phyloP scores from a whole-genome alignment of 2,113 vertebrate species.

The Prunella himalayana region DNA sequence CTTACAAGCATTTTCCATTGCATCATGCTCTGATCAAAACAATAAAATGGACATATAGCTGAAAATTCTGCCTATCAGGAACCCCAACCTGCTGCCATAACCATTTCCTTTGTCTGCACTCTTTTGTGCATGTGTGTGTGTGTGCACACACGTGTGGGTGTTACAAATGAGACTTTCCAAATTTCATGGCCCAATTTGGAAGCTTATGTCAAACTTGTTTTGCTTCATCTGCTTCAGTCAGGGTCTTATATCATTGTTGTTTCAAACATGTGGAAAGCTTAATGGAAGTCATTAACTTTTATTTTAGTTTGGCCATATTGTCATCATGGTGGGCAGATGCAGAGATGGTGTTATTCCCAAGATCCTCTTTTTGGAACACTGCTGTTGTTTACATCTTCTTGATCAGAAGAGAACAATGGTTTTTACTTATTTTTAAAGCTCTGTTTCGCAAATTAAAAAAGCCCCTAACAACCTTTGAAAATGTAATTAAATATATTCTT shows the following conservation, averaged over 20 bases:
- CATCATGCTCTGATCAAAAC: background rate
- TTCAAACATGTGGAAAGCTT: conserved; percentile 68
- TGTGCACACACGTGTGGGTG: background rate
- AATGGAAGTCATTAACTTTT: conserved; percentile 73
- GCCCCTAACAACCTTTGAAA: conserved; percentile 45
- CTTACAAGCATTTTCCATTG: conserved; percentile 6
- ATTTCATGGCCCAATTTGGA: conserved; percentile 58
- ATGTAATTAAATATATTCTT: conserved; percentile 18
- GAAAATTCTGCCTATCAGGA: background rate
- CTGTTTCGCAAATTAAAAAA: conserved; percentile 40
- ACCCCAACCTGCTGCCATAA: background rate
- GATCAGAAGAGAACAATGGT: conserved; percentile 61
- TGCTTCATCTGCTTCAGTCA: conserved; percentile 57
- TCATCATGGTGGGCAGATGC: conserved; percentile 61
- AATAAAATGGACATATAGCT: background rate
- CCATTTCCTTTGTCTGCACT: background rate
- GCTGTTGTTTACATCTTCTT: conserved; percentile 62
- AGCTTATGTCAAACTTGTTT: conserved; percentile 63
- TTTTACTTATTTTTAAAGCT: conserved; percentile 57
- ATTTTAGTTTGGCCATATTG: conserved; percentile 70
- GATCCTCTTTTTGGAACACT: conserved; percentile 59
- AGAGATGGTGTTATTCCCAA: conserved; percentile 64
- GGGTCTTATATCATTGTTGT: conserved; percentile 62
- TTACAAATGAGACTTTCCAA: conserved; percentile 25
- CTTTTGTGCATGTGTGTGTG: background rate